phyloP scores from a whole-genome alignment of 2,113 vertebrate genomes.

The Cynopterus brachyotis region DNA sequence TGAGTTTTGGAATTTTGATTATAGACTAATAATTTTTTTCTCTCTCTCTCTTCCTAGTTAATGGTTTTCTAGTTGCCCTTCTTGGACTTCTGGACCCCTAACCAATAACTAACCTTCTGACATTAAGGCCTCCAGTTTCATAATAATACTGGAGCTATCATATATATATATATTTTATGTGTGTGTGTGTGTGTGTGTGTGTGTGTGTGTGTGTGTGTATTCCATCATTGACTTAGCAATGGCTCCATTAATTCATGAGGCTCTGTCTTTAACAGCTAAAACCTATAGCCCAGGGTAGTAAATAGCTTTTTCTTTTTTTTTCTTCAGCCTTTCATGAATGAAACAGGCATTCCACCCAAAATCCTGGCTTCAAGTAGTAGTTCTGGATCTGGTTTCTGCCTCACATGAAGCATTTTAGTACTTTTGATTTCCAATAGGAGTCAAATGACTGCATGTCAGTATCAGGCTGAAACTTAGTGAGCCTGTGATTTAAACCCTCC shows the following conservation, averaged over 20 bases:
- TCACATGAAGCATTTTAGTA: neutral
- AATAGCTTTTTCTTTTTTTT: neutral
- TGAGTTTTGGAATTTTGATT: conserved; percentile 46
- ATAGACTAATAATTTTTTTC: conserved; percentile 2
- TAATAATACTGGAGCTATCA: neutral
- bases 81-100: neutral
- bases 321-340: conserved; percentile 42
- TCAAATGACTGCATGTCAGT: neutral
- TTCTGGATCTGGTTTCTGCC: conserved; percentile 6
- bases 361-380: neutral
- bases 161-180: too few species aligned
- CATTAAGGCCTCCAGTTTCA: conserved; percentile 9
- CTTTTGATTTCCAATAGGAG: neutral
- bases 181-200: too few species aligned
- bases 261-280: conserved; percentile 41
- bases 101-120: neutral
- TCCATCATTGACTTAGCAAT: neutral
- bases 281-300: neutral
- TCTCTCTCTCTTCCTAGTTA: conserved; percentile 34
- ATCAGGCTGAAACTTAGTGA: neutral
- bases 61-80: conserved; percentile 28
- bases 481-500: neutral
- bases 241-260: conserved; percentile 18
- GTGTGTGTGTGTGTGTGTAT: too few species aligned
- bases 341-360: neutral